Evolutionary conservation across 2,113 vertebrate species (phyloP), one percentile per base, ranked within the genome.

Genomic region (Tenebrosternarchus preto): DNA sequence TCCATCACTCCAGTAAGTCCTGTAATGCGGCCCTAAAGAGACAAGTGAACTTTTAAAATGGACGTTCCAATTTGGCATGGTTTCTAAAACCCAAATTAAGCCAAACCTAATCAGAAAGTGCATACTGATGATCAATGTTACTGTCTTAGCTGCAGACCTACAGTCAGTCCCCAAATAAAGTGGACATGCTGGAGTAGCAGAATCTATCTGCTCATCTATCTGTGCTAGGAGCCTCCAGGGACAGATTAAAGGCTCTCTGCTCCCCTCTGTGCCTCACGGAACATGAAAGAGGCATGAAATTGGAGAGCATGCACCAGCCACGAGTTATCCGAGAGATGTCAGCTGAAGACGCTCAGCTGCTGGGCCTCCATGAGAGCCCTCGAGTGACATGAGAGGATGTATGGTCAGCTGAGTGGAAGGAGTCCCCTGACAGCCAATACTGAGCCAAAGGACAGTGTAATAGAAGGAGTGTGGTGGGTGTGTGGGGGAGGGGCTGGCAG

Each of bases 1-100:
- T 98, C 97, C 97, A 99, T 97, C 4, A 91, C 91, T 0, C 98
- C 98, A 0, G 98, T 99, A 80, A 99, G 94, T 60, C 98, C 97
- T 3, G 94, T 95, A 89, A 99, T 98, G 68, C 94, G 96, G 1
- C 97, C 97, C 97, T 98, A 88, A 63, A 31, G 46, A 29, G 25
- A 76, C 50, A 66, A 53, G 33, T 36, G 59, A 24, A 61, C 27
- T 36, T 72, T 16, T 29, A 53, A 29, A 61, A 69, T 61, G 16
- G 19, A 57, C 11, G 60, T 60, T 9, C 4, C 9, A 16, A 8
- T 22, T 60, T 63, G 33, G 55, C 22, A 57, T 17, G 33, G 12
- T 50, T 50, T 12, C 56, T 19, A 73, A 46, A 29, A 16, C 50
- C 17, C 15, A 12, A 15, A 50, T 15, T 15, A 7, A 12, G 11